A percentile compares a stretch with the other conserved stretches of the same genome.
Evolutionary conservation across 2,888 invertebrate genomes (phyloP).

Genomic region (Drosophila histrio): DNA sequence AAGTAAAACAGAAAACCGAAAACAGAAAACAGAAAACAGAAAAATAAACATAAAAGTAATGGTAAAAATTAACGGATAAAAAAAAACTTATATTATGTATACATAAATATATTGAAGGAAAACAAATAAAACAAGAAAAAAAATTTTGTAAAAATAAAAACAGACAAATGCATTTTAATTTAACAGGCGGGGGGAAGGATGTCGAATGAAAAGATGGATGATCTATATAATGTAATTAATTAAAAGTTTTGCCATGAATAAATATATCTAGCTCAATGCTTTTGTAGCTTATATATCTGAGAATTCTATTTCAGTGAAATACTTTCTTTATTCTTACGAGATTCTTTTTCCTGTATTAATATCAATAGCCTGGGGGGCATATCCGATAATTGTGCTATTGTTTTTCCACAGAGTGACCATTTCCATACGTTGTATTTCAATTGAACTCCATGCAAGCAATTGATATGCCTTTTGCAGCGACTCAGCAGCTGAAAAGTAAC

Average conservation of each 20-base stretch:
- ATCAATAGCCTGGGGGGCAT: no score
- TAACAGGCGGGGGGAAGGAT: background rate
- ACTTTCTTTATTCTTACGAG: no score
- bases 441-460: background rate
- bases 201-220: background rate
- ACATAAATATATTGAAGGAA: slow-evolving; percentile 80
- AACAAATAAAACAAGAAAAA: slow-evolving; percentile 77
- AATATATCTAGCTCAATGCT: no score
- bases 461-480: background rate
- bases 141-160: slow-evolving; percentile 76
- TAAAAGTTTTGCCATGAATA: no score
- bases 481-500: slow-evolving; percentile 2
- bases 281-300: no score
- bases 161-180: slow-evolving; percentile 28
- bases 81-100: slow-evolving; percentile 75
- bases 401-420: background rate
- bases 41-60: slow-evolving; percentile 33
- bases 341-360: no score
- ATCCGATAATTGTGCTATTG: no score
- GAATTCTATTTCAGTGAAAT: no score
- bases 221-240: no score
- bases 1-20: slow-evolving; percentile 21
- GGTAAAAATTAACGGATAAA: slow-evolving; percentile 47
- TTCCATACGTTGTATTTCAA: background rate
- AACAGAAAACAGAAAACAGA: no score